A percentile compares a stretch with the other conserved stretches of the same genome.
phyloP scores from a whole-genome alignment of 2,797 vertebrate species.

The Thamnophis elegans region DNA sequence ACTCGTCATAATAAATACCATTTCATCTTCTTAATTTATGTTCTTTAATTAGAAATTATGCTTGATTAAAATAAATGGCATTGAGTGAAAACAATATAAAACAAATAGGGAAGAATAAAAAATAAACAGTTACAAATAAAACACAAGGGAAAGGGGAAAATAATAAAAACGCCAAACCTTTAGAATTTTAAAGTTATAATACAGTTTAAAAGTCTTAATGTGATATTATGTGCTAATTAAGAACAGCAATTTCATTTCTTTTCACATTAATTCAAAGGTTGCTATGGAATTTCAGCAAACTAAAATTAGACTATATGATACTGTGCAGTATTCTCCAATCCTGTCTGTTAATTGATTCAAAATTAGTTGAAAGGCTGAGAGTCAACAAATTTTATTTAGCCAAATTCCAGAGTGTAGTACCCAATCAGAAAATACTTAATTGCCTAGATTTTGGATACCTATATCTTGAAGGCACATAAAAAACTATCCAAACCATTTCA shows the following conservation, averaged over 20 bases:
- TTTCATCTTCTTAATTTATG: not conserved
- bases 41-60: not conserved
- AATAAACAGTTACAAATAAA: not conserved
- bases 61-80: not conserved
- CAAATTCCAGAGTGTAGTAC: not conserved
- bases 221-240: not conserved
- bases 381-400: not conserved
- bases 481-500: not conserved
- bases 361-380: not conserved
- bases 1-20: not conserved
- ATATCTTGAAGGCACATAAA: not conserved
- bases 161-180: not conserved
- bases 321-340: not conserved
- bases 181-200: not conserved
- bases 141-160: not conserved
- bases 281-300: not conserved
- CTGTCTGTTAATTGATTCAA: not conserved
- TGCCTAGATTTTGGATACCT: not conserved
- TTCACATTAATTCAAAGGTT: not conserved
- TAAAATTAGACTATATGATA: not conserved
- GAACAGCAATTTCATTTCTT: not conserved
- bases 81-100: not conserved
- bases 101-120: not conserved
- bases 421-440: not conserved
- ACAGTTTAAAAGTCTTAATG: not conserved